Percentiles rank a stretch among this genome's conserved stretches.
phyloP scores from a whole-genome alignment of 1,140 invertebrate genomes.

The Atta cephalotes region DNA sequence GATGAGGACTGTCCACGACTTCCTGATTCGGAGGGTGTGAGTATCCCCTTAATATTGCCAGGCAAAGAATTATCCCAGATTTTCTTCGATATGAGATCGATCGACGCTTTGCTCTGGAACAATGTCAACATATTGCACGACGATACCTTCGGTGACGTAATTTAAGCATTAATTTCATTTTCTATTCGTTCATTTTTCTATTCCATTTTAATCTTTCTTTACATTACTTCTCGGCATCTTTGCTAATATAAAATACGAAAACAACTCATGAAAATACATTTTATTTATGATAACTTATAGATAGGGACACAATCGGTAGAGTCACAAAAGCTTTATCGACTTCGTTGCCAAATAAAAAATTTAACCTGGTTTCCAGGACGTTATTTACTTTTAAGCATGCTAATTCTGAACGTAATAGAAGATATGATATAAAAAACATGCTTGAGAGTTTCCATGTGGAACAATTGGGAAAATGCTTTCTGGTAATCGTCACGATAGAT shows the following conservation, averaged over 20 bases:
- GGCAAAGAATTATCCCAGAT: constrained; percentile 92
- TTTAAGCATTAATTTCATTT: constrained; percentile 15
- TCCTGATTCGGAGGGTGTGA: constrained; percentile 88
- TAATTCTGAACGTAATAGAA: constrained; percentile 84
- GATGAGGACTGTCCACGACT: constrained; percentile 91
- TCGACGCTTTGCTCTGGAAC: constrained; percentile 89
- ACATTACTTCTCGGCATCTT: background rate
- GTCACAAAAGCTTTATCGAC: constrained; percentile 87
- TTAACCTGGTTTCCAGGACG: constrained; percentile 86
- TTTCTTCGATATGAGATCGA: constrained; percentile 90
- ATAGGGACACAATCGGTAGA: constrained; percentile 88
- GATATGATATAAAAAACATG: constrained; percentile 85
- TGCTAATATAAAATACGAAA: background rate
- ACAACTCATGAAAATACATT: background rate
- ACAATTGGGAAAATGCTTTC: constrained; percentile 81
- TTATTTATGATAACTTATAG: constrained; percentile 78
- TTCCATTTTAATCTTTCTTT: background rate
- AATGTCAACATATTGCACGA: constrained; percentile 90
- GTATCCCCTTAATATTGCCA: constrained; percentile 88
- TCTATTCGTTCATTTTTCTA: background rate
- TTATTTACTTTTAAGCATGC: constrained; percentile 87
- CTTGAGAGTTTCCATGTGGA: constrained; percentile 85
- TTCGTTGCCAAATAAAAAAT: constrained; percentile 82
- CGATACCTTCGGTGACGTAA: constrained; percentile 88
- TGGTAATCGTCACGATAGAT: constrained; percentile 83